Conservation (phyloP, 2,888 invertebrate species). For the Nebria salina region DNA sequence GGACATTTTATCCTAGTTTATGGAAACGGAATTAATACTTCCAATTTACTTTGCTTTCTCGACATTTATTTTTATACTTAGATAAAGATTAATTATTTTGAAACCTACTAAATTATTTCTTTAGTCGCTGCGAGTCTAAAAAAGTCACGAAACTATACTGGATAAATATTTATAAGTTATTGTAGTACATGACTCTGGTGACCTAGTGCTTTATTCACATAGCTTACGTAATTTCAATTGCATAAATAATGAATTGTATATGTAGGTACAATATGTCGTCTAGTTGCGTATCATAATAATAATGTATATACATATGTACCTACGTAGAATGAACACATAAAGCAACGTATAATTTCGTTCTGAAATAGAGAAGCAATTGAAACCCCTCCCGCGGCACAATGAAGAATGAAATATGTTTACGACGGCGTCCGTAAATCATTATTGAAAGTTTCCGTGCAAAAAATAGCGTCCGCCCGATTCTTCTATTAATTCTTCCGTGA, state of each 20-base stretch:
- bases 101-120: neutral
- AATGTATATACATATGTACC: neutral
- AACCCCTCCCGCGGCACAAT: neutral
- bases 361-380: neutral
- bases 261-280: too few relatives aligned
- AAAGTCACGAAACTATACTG: neutral
- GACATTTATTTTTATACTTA: neutral
- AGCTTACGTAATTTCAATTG: too few relatives aligned
- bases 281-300: neutral
- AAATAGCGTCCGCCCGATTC: slow-evolving; percentile 29
- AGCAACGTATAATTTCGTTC: neutral
- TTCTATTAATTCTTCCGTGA: slow-evolving; percentile 47
- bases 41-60: neutral
- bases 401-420: slow-evolving; percentile 46
- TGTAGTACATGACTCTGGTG: neutral
- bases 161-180: slow-evolving; percentile 2
- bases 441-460: slow-evolving; percentile 46
- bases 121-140: neutral
- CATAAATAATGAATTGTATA: too few relatives aligned
- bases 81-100: slow-evolving; percentile 21
- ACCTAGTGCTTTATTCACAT: too few relatives aligned
- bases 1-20: slow-evolving; percentile 2
- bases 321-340: neutral
- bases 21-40: slow-evolving; percentile 33
- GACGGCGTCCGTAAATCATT: slow-evolving; percentile 45